These are phyloP conservation scores for Sebastes cheni DNA, from an alignment of 2,797 vertebrate species.

Conservation along the genomic window DNA sequence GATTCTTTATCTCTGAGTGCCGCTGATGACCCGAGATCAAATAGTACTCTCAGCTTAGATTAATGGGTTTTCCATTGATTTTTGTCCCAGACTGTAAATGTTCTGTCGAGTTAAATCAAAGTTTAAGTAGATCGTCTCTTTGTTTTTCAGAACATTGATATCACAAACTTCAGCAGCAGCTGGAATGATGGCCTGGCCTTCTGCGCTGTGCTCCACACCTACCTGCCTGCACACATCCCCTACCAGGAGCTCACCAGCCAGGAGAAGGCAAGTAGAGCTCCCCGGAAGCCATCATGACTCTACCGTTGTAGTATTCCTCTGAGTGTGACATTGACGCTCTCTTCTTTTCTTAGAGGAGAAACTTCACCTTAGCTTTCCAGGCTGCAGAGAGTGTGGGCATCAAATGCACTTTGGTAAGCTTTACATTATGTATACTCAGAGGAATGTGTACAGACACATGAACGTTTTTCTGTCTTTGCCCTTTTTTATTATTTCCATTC, in stretches of 20 bases:
- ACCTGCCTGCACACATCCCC: conserved; percentile 95
- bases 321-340: conserved; percentile 6
- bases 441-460: background rate
- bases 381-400: conserved; percentile 98
- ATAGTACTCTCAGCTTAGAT: background rate
- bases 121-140: background rate
- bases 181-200: conserved; percentile 98
- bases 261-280: conserved; percentile 88
- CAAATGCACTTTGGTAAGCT: conserved; percentile 95
- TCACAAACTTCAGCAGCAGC: conserved; percentile 99
- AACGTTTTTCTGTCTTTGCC: background rate
- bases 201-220: conserved; percentile 96
- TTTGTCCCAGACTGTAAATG: background rate
- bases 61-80: background rate
- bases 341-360: conserved; percentile 87
- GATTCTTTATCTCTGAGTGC: too few relatives aligned
- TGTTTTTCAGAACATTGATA: conserved; percentile 91
- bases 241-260: conserved; percentile 94
- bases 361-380: conserved; percentile 97
- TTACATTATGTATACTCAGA: background rate
- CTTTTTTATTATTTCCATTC: background rate
- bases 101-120: background rate
- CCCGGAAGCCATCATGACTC: too few relatives aligned
- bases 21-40: background rate
- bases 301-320: background rate